These are phyloP conservation scores for Syrista parreyssii DNA, from an alignment of 2,888 invertebrate species.

Conservation along the genomic window DNA sequence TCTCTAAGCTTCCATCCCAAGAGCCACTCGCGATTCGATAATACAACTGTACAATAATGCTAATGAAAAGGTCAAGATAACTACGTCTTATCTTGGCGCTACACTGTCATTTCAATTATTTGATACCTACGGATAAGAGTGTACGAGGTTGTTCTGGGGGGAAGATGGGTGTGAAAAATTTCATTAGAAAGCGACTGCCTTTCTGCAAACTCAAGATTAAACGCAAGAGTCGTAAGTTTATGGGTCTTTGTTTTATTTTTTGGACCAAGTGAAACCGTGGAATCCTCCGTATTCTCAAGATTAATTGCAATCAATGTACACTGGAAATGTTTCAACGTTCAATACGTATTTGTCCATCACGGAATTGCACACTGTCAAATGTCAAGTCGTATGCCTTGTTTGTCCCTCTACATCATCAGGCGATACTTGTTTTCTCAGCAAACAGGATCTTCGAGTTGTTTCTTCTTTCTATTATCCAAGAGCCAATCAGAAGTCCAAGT, in stretches of 20 bases:
- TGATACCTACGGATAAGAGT: conserved; percentile 12
- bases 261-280: neutral
- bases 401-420: neutral
- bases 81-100: neutral
- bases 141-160: neutral
- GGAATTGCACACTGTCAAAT: neutral
- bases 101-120: neutral
- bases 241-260: neutral
- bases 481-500: neutral
- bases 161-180: conserved; percentile 58
- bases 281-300: neutral
- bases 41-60: neutral
- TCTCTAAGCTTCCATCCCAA: neutral
- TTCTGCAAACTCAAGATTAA: conserved; percentile 56
- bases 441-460: neutral
- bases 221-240: conserved; percentile 48
- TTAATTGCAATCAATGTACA: neutral
- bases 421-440: neutral
- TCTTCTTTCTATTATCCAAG: neutral
- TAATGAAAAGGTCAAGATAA: neutral
- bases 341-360: neutral
- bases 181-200: conserved; percentile 56
- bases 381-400: neutral
- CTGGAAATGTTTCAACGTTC: neutral
- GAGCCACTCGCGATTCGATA: neutral